phyloP scores from a whole-genome alignment of 2,888 invertebrate genomes.

The Xanthorhoe designata region DNA sequence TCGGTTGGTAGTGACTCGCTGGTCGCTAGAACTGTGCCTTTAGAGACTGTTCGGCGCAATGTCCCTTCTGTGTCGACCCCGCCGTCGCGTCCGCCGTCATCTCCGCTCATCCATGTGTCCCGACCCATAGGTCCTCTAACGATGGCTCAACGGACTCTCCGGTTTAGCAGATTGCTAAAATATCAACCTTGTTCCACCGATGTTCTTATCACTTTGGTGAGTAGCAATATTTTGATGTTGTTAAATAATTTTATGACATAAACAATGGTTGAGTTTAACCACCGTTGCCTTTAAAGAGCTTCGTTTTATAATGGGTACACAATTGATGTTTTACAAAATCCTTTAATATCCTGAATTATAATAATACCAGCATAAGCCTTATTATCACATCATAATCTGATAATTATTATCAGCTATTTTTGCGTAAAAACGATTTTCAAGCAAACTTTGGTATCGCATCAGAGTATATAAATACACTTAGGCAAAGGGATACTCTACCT shows the following conservation, averaged over 20 bases:
- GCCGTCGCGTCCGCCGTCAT: slow-evolving; percentile 70
- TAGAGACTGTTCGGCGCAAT: slow-evolving; percentile 88
- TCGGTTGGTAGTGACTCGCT: slow-evolving; percentile 90
- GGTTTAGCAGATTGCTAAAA: slow-evolving; percentile 88
- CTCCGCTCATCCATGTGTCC: slow-evolving; percentile 75
- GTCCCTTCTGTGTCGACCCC: slow-evolving; percentile 79
- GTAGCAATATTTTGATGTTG: slow-evolving; percentile 49
- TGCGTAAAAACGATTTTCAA: not conserved
- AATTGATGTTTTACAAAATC: slow-evolving; percentile 26
- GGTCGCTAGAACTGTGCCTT: slow-evolving; percentile 89
- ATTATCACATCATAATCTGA: slow-evolving; percentile 31
- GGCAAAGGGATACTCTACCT: slow-evolving; percentile 1
- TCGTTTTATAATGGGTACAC: slow-evolving; percentile 29
- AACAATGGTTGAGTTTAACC: slow-evolving; percentile 28
- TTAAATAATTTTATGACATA: slow-evolving; percentile 25
- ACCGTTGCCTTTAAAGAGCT: slow-evolving; percentile 37
- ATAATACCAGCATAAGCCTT: slow-evolving; percentile 27
- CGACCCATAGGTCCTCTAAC: slow-evolving; percentile 85
- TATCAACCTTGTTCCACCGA: slow-evolving; percentile 86
- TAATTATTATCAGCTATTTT: slow-evolving; percentile 24
- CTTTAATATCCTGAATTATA: slow-evolving; percentile 35
- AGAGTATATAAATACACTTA: slow-evolving; percentile 1
- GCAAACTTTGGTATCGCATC: not conserved
- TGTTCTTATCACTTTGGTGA: slow-evolving; percentile 75
- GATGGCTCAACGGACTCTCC: slow-evolving; percentile 88